Conservation (phyloP, 1,140 invertebrate genomes). For the Pentalonia nigronervosa region DNA sequence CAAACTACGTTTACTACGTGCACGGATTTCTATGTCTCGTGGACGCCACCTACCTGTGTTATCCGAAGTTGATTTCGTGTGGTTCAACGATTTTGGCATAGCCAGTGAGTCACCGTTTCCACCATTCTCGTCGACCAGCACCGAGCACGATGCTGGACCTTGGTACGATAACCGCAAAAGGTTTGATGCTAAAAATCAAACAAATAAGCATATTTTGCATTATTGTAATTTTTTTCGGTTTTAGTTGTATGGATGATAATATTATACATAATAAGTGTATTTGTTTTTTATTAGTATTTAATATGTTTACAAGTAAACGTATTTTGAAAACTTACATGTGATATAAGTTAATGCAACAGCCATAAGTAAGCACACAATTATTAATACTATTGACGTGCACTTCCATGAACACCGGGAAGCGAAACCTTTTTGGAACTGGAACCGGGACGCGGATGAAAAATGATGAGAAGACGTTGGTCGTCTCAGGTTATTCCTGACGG, state of each 20-base stretch:
- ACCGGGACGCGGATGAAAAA: conserved; percentile 72
- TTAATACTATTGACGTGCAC: conserved; percentile 85
- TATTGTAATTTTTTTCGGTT: neutral
- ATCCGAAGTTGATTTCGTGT: neutral
- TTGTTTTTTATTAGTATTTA: neutral
- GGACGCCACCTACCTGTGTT: conserved; percentile 49
- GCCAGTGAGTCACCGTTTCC: neutral
- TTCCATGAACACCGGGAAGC: conserved; percentile 89
- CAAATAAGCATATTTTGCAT: neutral
- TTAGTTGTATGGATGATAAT: neutral
- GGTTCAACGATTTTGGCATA: neutral
- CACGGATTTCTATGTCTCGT: neutral
- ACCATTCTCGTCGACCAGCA: conserved; percentile 75
- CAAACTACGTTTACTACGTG: conserved; percentile 53
- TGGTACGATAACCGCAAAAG: conserved; percentile 83
- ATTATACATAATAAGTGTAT: neutral
- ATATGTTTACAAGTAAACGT: neutral
- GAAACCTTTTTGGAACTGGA: conserved; percentile 88
- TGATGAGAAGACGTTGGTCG: conserved; percentile 69
- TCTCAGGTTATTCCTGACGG: conserved; percentile 76
- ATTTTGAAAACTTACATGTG: conserved; percentile 73
- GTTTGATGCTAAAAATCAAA: conserved; percentile 73
- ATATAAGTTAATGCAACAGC: conserved; percentile 85
- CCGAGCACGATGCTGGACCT: conserved; percentile 79
- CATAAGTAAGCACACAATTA: conserved; percentile 81